Conservation (phyloP, 2,113 vertebrate genomes). For the Lophochroa leadbeateri region DNA sequence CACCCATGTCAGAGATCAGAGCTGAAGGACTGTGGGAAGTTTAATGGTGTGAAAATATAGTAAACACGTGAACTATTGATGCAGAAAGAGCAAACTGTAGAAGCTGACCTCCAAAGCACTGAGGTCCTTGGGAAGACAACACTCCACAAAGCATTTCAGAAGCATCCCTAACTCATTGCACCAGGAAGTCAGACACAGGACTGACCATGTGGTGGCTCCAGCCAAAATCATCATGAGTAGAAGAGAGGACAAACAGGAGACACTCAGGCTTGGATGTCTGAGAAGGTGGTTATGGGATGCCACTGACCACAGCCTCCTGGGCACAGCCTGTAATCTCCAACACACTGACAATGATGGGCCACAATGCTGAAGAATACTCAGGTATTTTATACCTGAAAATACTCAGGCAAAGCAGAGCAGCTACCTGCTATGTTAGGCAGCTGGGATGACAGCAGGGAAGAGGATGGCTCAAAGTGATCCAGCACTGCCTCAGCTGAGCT, state of each 20-base stretch:
- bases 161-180: no score
- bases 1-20: not conserved
- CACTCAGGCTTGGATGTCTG: rapidly evolving
- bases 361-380: no score
- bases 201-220: not conserved
- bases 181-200: no score
- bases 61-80: no score
- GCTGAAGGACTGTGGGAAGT: not conserved
- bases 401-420: not conserved
- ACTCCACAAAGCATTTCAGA: not conserved
- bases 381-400: no score
- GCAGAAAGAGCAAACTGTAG: not conserved
- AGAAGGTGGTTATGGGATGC: not conserved
- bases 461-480: not conserved
- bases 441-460: no score
- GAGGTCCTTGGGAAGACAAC: not conserved
- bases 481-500: not conserved
- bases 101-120: not conserved
- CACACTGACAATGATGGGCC: rapidly evolving
- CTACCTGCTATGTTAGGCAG: rapidly evolving
- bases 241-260: not conserved
- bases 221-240: not conserved
- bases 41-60: not conserved
- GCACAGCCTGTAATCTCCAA: not conserved
- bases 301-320: not conserved